phyloP scores from a whole-genome alignment of 2,888 invertebrate species.

The Leptodirus hochenwartii region DNA sequence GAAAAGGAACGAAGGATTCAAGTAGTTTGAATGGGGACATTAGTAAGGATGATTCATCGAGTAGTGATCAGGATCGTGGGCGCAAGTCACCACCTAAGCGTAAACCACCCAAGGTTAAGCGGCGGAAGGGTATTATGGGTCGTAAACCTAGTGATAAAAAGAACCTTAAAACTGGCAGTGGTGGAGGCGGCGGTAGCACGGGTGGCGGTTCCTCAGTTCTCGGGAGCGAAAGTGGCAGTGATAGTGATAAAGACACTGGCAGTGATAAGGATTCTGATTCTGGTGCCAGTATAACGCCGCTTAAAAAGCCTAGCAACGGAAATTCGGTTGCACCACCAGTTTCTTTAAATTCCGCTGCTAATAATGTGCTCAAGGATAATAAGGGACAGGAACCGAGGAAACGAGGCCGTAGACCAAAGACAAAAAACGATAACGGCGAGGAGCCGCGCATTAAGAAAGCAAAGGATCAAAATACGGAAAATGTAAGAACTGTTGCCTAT shows the following conservation, averaged over 20 bases:
- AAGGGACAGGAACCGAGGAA: slow-evolving; percentile 38
- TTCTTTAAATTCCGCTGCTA: slow-evolving; percentile 15
- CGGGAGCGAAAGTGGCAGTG: slow-evolving; percentile 46
- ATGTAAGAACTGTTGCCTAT: no score
- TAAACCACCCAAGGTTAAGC: slow-evolving; percentile 48
- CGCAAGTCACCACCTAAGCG: slow-evolving; percentile 38
- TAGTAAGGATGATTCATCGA: slow-evolving; percentile 47
- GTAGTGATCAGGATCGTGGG: slow-evolving; percentile 40
- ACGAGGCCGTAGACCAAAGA: slow-evolving; percentile 43
- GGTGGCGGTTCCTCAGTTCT: slow-evolving; percentile 12
- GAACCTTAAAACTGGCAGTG: slow-evolving; percentile 34
- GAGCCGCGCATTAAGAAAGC: slow-evolving; percentile 32
- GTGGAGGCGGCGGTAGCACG: slow-evolving; percentile 13
- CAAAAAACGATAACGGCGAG: slow-evolving; percentile 37
- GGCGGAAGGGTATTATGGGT: slow-evolving; percentile 33
- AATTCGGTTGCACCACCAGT: no score
- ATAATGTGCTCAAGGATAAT: slow-evolving; percentile 7
- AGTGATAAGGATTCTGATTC: slow-evolving; percentile 51
- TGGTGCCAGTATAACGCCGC: slow-evolving; percentile 31
- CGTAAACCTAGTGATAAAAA: slow-evolving; percentile 27
- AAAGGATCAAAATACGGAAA: no score
- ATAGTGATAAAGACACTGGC: slow-evolving; percentile 46
- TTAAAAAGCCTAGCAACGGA: slow-evolving; percentile 23
- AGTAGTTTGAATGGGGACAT: slow-evolving; percentile 29
- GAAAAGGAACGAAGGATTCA: slow-evolving; percentile 23